Evolutionary conservation across 2,888 invertebrate genomes (phyloP).

Genomic region (Heliconius charithonia): DNA sequence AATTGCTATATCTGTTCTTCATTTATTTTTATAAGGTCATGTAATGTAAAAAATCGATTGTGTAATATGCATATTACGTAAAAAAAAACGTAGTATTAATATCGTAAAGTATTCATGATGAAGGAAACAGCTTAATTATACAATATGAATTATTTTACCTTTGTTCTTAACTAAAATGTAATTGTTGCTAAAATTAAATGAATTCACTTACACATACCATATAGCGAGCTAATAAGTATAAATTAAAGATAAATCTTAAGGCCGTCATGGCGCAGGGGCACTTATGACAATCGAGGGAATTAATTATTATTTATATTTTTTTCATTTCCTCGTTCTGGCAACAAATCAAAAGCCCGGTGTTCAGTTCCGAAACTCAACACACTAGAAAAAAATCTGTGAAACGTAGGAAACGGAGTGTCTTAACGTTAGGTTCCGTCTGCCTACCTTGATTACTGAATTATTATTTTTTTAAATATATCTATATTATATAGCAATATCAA

Average conservation of each 20-base stretch:
- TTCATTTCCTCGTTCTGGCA: too few species aligned
- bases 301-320: too few species aligned
- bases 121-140: neutral
- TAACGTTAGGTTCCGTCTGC: too few species aligned
- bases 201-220: neutral
- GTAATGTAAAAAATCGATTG: neutral
- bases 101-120: neutral
- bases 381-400: too few species aligned
- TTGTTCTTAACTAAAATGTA: neutral
- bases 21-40: neutral
- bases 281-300: too few species aligned
- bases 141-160: neutral
- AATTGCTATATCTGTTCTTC: neutral
- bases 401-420: too few species aligned
- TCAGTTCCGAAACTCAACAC: too few species aligned
- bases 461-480: too few species aligned
- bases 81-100: neutral
- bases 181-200: neutral
- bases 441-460: too few species aligned
- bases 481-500: too few species aligned
- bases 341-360: too few species aligned
- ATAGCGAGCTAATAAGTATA: neutral
- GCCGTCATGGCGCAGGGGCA: too few species aligned
- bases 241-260: neutral
- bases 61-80: neutral